These are phyloP conservation scores for Sula dactylatra DNA, from an alignment of 2,113 vertebrate genomes.

Conservation along the genomic window DNA sequence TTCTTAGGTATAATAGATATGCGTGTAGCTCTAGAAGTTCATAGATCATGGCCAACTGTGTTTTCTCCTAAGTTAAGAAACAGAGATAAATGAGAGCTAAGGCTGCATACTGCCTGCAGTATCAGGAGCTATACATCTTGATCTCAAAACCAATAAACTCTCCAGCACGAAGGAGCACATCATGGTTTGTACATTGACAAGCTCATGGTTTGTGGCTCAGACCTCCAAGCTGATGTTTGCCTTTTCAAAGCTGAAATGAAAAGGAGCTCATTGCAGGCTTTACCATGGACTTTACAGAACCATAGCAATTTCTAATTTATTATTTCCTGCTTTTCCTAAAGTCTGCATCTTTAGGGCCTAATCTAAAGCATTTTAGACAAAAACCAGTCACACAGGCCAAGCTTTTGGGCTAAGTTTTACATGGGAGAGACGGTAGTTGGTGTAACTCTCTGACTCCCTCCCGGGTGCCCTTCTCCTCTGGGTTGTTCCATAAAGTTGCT, in stretches of 20 bases:
- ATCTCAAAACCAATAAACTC: neutral
- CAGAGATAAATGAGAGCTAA: neutral
- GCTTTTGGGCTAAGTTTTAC: neutral
- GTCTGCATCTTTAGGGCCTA: neutral
- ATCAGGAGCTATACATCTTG: neutral
- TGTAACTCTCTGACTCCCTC: neutral
- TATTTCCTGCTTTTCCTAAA: slow-evolving; percentile 45
- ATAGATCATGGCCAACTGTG: neutral
- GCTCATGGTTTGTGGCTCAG: neutral
- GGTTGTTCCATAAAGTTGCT: neutral
- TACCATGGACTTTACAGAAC: slow-evolving; percentile 2
- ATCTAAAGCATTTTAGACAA: neutral
- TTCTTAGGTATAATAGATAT: neutral
- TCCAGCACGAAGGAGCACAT: neutral
- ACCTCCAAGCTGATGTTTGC: neutral
- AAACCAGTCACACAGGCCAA: neutral
- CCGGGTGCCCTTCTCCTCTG: neutral
- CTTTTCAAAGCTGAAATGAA: slow-evolving; percentile 26
- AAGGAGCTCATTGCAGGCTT: slow-evolving; percentile 21
- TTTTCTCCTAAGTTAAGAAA: neutral
- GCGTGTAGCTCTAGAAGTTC: neutral
- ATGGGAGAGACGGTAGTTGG: neutral
- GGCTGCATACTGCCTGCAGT: neutral
- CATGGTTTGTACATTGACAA: slow-evolving; percentile 13
- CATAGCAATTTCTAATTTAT: slow-evolving; percentile 28